A percentile compares a stretch with the other conserved stretches of the same genome.
Evolutionary conservation across 92 coral and sea anemone genomes (phyloP).

Genomic region (Zoanthus gigantus): DNA sequence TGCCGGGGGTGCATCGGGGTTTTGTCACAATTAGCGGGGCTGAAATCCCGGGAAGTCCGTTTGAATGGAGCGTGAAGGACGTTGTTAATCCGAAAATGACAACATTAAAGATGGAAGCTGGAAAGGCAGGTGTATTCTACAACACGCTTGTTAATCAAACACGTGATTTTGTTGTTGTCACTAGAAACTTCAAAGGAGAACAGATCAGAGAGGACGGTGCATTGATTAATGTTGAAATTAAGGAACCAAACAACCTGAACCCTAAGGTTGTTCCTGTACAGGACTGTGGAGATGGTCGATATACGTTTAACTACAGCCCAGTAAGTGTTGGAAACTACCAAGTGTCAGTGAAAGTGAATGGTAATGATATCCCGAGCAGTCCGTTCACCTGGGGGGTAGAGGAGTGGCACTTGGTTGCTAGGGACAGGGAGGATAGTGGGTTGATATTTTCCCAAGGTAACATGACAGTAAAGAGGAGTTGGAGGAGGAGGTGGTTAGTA

Average conservation of each 20-base stretch:
- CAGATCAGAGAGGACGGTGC: not conserved
- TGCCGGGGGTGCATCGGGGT: not conserved
- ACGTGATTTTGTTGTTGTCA: conserved; percentile 3
- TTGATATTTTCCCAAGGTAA: too few relatives aligned
- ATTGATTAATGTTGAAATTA: not conserved
- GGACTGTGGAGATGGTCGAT: too few relatives aligned
- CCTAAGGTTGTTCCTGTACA: not conserved
- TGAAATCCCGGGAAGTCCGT: not conserved
- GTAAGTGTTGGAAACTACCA: not conserved
- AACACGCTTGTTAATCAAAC: not conserved
- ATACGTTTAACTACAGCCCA: too few relatives aligned
- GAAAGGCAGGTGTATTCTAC: not conserved
- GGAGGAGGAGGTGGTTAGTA: too few relatives aligned
- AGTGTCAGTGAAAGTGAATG: not conserved
- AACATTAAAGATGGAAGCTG: not conserved
- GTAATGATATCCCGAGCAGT: too few relatives aligned
- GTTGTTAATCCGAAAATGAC: not conserved
- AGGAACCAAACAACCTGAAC: not conserved
- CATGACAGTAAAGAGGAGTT: too few relatives aligned
- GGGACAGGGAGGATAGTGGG: not conserved
- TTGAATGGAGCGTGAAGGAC: conserved; percentile 6
- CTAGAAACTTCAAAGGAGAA: not conserved
- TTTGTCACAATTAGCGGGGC: not conserved
- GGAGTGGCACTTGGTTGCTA: not conserved
- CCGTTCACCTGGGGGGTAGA: too few relatives aligned